Evolutionary conservation across 2,888 invertebrate species (phyloP), one percentile per base, ranked within the genome.

Genomic region (Myathropa florea): DNA sequence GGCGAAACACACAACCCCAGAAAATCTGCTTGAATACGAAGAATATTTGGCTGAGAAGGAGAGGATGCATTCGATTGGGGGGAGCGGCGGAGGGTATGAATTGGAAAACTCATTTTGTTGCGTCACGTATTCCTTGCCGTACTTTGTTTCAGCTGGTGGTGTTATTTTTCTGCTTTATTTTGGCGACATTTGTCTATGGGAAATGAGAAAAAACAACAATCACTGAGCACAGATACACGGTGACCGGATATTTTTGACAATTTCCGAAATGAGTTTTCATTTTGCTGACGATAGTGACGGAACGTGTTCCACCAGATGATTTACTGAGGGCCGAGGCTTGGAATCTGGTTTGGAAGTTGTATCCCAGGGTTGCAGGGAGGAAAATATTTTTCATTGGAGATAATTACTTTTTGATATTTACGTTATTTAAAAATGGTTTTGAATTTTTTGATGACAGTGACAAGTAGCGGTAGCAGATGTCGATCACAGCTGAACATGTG

Each of bases 201-300:
- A 53, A 3, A 33, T 33, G 53, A 53, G 53, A 14, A 12, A 39
- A 39, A 64, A 10, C 9, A 39, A 39, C 2, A 21, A 36, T 33
- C 36, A 33, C 2, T 33, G 39, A 7, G 18, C 46, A 57, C 57
- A 57, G 57, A 9, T n/a, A 57, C 57, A 18, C 18, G 12, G 24
- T 59, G 24, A 33, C 59, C 59, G 70, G 70, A 60, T 60, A 70
- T 59, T 59, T 70, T 36, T 70, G 59, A 60, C 59, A 70, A 70
- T 70, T 70, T 70, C 70, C 59, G 59, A 60, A 70, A 60, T 70
- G 39, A 70, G 59, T 59, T 70, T 70, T 70, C 33, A 26, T 21
- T 70, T 60, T 39, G 24, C 1, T 33, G 68, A 33, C 28, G 26
- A 24, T 60, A 26, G 70, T 36, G 21, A 57, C 24, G 30, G n/a